Evolutionary conservation across 64 coral and sea anemone species (phyloP).

Genomic region (Pachyseris speciosa): DNA sequence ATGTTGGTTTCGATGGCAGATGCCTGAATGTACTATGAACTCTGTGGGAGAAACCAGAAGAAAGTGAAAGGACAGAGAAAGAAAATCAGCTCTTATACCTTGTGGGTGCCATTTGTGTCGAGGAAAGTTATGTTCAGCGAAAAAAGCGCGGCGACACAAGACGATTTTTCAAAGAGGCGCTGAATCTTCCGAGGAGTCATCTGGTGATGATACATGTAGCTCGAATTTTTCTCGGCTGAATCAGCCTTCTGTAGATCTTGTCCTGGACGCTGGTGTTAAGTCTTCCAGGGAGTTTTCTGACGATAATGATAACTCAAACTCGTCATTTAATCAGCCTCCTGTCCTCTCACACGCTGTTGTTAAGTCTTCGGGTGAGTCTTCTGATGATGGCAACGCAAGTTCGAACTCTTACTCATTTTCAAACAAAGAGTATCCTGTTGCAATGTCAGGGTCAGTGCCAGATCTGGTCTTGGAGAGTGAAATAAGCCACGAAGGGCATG

Average conservation of each 20-base stretch:
- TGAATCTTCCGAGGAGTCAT: slow-evolving; percentile 55
- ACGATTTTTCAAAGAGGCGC: slow-evolving; percentile 43
- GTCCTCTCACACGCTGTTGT: no score
- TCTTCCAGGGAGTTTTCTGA: no score
- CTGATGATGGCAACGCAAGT: no score
- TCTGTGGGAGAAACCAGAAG: slow-evolving; percentile 45
- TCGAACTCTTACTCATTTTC: no score
- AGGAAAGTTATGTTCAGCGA: slow-evolving; percentile 66
- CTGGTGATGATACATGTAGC: slow-evolving; percentile 29
- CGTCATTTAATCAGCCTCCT: no score
- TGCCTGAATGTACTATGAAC: background rate
- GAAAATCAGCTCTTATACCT: slow-evolving; percentile 49
- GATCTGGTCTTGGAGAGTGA: no score
- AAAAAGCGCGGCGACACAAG: slow-evolving; percentile 59
- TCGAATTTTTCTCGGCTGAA: background rate
- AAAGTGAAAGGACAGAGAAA: slow-evolving; percentile 46
- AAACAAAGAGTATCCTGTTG: no score
- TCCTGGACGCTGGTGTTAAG: no score
- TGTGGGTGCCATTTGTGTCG: slow-evolving; percentile 43
- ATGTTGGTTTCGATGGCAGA: background rate
- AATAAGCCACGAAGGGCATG: no score
- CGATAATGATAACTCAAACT: no score
- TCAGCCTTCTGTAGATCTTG: slow-evolving; percentile 16
- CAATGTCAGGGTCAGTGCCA: no score
- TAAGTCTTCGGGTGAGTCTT: no score